Base-by-base conservation (phyloP, 2,888 invertebrate species). In the Oscheius sp. region DNA sequence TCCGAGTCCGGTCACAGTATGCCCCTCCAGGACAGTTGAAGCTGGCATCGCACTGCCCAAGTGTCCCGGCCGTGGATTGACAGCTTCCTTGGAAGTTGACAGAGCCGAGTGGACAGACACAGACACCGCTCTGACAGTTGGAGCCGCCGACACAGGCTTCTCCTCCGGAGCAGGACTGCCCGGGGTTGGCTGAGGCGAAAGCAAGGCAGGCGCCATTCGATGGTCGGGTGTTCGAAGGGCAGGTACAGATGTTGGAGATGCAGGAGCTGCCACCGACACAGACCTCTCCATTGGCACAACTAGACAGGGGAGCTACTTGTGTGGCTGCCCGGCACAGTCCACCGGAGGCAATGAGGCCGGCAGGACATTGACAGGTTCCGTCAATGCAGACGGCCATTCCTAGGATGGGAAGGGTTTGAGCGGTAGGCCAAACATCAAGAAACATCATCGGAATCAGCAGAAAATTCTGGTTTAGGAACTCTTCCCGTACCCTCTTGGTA, bases 351-450 rank as follows among this genome's bases (percentile, higher is more conserved):
- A 71, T 58, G 42, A 76, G 65, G 11, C 79, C 79, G 33, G 84
- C 60, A 9, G 84, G 82, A 63, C 88, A 89, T 9, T 78, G 79
- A 72, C 88, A 88, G 5, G 79, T 74, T 29, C 80, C 79, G 35
- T 84, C 83, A 21, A 84, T 71, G 63, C 88, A 88, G 9, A 80
- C 73, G 1, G 87, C 79, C 32, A 78, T 62, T 11, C 82, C 84
- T 33, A 63, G 37, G 21, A 21, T 21, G 21, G 21, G 21, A 21
- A 21, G 21, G 21, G 21, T 21, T 21, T 21, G 21, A 21, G 21
- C 21, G 21, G 21, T 21, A 57, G n/a, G 33, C 11, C 21, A 59
- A 37, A 2, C 21, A 21, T 21, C 21, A 21, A 21, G 21, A 21
- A 21, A 21, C 21, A 21, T 21, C 21, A 21, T 21, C 21, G 21